phyloP scores from a whole-genome alignment of 2,797 vertebrate species.

The Darevskia mixta region DNA sequence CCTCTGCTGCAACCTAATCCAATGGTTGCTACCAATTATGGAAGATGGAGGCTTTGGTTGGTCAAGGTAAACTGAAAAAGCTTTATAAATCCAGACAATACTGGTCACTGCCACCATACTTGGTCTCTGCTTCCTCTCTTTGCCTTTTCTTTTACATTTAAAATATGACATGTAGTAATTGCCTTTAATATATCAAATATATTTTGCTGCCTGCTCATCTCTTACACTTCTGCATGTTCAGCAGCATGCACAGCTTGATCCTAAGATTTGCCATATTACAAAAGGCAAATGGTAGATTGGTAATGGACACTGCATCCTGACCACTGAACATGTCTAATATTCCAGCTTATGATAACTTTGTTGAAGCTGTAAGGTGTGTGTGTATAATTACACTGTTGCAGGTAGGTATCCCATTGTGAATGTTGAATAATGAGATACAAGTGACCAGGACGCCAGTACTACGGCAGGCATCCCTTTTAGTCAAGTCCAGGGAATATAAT shows the following conservation, averaged over 20 bases:
- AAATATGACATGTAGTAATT: background rate
- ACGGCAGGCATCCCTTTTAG: background rate
- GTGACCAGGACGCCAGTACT: no score
- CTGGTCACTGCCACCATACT: background rate
- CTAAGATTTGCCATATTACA: no score
- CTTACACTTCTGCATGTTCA: no score
- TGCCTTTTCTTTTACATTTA: constrained; percentile 35
- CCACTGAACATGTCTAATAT: background rate
- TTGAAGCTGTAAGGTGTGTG: background rate
- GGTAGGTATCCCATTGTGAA: background rate
- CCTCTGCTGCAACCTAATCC: no score
- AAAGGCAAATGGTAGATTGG: background rate
- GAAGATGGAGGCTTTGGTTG: no score
- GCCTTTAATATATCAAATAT: no score
- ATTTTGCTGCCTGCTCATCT: no score
- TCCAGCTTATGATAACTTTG: background rate
- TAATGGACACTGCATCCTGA: background rate
- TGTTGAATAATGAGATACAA: background rate
- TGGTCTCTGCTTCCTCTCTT: background rate
- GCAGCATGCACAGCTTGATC: no score
- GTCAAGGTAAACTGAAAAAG: no score
- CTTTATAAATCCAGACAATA: no score
- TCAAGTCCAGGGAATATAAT: background rate
- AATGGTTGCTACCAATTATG: no score
- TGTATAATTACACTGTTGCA: background rate